Base-by-base conservation (phyloP, 2,113 vertebrate species). In the Dromas ardeola region DNA sequence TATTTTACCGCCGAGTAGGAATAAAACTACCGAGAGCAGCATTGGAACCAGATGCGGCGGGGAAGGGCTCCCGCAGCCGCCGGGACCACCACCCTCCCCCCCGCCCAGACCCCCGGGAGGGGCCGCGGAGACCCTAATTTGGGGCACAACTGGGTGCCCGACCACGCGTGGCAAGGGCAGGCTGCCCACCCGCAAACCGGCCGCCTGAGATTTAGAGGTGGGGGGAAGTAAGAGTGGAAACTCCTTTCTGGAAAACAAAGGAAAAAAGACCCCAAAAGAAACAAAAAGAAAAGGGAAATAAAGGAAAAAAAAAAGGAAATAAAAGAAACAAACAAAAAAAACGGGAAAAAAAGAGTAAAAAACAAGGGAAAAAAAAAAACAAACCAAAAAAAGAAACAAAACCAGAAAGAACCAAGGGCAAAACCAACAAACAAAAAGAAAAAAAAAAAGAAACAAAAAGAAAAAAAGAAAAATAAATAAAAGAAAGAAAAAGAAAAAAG, bases 11-110 rank as follows among this genome's bases (percentile, higher is more conserved):
- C 77, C 7, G 40, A 78, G 96, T 14, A 78, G 94, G 90, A 71
- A 81, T 65, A 88, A 81, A 97, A 97, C 92, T 88, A 91, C 96
- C 13, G 87, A 92, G 84, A 17, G 58, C 63, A 90, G 93, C 94
- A 91, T 86, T 95, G 88, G 95, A 94, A 95, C 65, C 74, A 95
- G 94, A 91, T 92, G 96, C 78, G 18, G 22, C 4, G 43, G 86
- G 69, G 81, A 30, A 70, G 79, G 19, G 76, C 40, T 49, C 40
- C 77, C 16, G 47, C 73, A 21, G 11, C 8, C 20, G 6, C 42
- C 9, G 20, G 62, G 58, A 20, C 3, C 62, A 11, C 2, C 27
- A n/a, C n/a, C n/a, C n/a, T n/a, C n/a, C n/a, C 4, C 2, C 4
- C 8, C 6, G 1, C 2, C 10, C 30, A 4, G 5, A 8, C 2